A percentile compares a stretch with the other conserved stretches of the same genome.
phyloP scores from a whole-genome alignment of 2,888 invertebrate genomes.

The Adelognathus sp. region DNA sequence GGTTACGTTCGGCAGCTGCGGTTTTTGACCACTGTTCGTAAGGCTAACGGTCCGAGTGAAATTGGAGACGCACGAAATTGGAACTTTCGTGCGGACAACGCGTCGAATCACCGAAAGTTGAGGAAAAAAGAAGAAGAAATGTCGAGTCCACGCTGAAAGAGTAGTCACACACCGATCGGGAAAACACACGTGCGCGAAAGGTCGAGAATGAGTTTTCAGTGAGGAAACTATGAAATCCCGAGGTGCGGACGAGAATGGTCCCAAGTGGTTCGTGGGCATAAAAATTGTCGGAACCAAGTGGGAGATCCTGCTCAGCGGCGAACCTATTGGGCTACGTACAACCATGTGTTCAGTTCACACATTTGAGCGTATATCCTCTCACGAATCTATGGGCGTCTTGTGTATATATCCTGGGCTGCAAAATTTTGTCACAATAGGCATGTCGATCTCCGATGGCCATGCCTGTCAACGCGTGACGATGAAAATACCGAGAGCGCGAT shows the following conservation, averaged over 20 bases:
- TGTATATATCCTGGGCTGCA: neutral
- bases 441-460: slow-evolving; percentile 27
- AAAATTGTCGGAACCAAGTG: neutral
- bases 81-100: neutral
- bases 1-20: slow-evolving; percentile 22
- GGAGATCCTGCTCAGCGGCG: neutral
- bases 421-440: slow-evolving; percentile 13
- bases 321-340: neutral
- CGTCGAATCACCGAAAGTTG: neutral
- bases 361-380: neutral
- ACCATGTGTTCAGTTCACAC: neutral
- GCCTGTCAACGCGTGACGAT: slow-evolving; percentile 39
- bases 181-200: slow-evolving; percentile 15
- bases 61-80: neutral
- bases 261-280: neutral
- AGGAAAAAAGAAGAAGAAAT: neutral
- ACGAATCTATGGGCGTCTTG: slow-evolving; percentile 8
- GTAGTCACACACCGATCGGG: neutral
- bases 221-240: slow-evolving; percentile 23
- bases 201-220: slow-evolving; percentile 17
- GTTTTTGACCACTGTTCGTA: slow-evolving; percentile 23
- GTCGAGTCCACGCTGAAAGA: neutral
- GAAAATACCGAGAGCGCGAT: neutral
- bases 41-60: neutral
- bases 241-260: neutral